Base-by-base conservation (phyloP, 1,140 invertebrate species). In the Yoshiicerus persimilis region DNA sequence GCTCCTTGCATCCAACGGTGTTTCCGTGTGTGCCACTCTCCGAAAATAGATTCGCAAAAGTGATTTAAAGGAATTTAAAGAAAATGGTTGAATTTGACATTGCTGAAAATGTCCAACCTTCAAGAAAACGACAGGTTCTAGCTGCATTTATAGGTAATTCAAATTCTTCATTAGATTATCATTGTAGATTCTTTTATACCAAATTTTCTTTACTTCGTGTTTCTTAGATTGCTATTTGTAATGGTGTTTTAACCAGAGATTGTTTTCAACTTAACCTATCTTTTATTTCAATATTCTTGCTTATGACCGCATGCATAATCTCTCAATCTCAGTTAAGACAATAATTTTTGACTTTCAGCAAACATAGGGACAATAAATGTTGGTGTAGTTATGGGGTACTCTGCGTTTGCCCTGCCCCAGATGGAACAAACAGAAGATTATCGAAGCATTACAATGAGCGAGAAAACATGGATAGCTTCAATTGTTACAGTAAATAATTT, bases 391-490 rank as follows among this genome's bases (percentile, higher is more conserved):
- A 92, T 97, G 4, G 96, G 94, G 20, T 97, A 96, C 95, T 95
- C 96, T 8, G 96, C 96, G 0, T 95, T 96, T 6, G 95, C 95
- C 9, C 93, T 95, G 66, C 94, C 95, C 0, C 94, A 95, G 89
- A 93, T 96, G 16, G 92, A 92, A 4, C 91, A 93, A 56, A 87
- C 89, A 2, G 92, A 92, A 30, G 92, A 93, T 83, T 95, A 96
- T 91, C 20, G 30, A 36, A 90, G 92, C 66, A 92, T 87, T 0
- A 92, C 91, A 1, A 9, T 88, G 0, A 91, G 92, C 0, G 92
- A 95, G 64, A 94, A 94, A 70, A 95, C 95, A 1, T 97, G 96
- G 96, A 94, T 96, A 87, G 94, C 95, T 5, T 95, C 96, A 0
- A 90, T 95, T 36, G 92, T 95, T 88, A 95, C 95, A 38, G 92